Evolutionary conservation across 2,888 invertebrate genomes (phyloP).

Genomic region (Lepetodrilus schrolli): DNA sequence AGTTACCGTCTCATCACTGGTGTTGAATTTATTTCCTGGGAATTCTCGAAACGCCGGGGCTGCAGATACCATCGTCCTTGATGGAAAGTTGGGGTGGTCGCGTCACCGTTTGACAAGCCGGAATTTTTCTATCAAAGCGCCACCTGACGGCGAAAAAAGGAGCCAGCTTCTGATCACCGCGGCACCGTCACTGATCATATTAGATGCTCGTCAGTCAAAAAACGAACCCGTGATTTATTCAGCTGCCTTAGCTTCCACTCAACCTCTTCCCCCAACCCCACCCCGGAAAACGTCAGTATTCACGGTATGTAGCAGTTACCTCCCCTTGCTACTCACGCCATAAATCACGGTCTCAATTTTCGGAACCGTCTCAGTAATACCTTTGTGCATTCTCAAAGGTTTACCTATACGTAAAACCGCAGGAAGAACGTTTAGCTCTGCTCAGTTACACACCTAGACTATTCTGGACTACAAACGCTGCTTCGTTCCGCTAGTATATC

Average conservation of each 20-base stretch:
- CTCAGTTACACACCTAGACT: neutral
- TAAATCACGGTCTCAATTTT: neutral
- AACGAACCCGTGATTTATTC: conserved; percentile 19
- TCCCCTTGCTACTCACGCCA: conserved; percentile 3
- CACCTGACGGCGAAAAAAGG: conserved; percentile 19
- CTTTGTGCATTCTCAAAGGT: neutral
- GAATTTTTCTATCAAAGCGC: conserved; percentile 23
- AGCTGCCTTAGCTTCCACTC: too few species aligned
- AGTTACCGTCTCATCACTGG: neutral
- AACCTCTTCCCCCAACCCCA: conserved; percentile 14
- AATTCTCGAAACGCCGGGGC: neutral
- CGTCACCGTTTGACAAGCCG: conserved; percentile 6
- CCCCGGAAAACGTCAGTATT: neutral
- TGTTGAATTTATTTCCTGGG: conserved; percentile 23
- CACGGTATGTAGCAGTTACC: neutral
- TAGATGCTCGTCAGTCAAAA: conserved; percentile 25
- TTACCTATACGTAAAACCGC: neutral
- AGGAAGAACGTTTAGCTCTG: neutral
- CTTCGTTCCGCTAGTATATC: neutral
- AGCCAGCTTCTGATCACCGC: neutral
- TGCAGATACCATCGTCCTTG: neutral
- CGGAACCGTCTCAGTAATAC: neutral
- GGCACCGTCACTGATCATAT: conserved; percentile 12
- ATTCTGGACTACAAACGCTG: neutral
- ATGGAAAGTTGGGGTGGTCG: conserved; percentile 19